phyloP scores from a whole-genome alignment of 2,888 invertebrate genomes.

The Hyposoter dolosus region DNA sequence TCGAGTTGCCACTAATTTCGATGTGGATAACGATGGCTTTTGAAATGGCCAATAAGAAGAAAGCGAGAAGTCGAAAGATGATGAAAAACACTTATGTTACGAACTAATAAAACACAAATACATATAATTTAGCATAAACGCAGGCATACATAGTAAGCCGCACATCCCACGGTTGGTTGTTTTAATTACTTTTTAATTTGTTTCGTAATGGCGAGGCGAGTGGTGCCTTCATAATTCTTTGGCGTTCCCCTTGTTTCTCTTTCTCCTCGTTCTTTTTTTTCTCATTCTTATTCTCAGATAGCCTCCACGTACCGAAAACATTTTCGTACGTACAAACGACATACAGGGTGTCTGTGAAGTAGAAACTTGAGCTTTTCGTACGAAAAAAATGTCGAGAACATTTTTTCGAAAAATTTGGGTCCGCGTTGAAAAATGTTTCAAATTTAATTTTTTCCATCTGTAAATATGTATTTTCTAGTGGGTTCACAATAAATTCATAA shows the following conservation, averaged over 20 bases:
- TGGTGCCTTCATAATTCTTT: constrained; percentile 77
- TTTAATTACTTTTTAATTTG: constrained; percentile 83
- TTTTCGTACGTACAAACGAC: background rate
- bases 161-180: constrained; percentile 71
- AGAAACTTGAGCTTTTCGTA: background rate
- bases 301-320: constrained; percentile 20
- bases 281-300: constrained; percentile 64
- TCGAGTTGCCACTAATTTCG: background rate
- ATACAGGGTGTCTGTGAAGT: background rate
- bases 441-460: background rate
- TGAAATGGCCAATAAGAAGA: background rate
- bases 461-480: background rate
- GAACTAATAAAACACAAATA: background rate
- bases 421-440: background rate
- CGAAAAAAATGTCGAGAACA: background rate
- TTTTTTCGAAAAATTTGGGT: background rate
- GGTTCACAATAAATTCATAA: background rate
- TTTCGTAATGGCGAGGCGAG: constrained; percentile 78
- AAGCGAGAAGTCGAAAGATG: background rate
- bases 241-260: constrained; percentile 19
- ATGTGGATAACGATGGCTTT: background rate
- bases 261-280: constrained; percentile 38
- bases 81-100: background rate
- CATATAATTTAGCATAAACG: background rate
- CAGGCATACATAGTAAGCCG: constrained; percentile 22